Evolutionary conservation across 2,797 vertebrate genomes (phyloP).

Genomic region (Cryptoprocta ferox): DNA sequence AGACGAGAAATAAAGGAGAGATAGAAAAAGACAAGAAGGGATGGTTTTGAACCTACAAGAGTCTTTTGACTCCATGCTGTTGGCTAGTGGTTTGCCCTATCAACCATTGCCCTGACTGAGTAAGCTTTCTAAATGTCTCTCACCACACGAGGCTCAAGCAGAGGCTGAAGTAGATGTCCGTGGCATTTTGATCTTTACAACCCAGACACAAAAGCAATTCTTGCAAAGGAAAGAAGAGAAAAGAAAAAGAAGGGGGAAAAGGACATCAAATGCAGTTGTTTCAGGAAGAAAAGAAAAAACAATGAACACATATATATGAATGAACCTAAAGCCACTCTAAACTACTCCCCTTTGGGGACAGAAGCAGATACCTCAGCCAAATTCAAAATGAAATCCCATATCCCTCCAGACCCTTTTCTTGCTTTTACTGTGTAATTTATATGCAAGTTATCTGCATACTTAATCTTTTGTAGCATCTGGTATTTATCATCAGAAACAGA

Average conservation of each 20-base stretch:
- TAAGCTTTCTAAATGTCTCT: neutral
- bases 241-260: neutral
- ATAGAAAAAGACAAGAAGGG: neutral
- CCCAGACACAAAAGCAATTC: neutral
- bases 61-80: neutral
- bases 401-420: constrained; percentile 51
- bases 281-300: neutral
- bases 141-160: neutral
- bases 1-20: neutral
- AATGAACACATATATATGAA: neutral
- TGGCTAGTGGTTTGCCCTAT: neutral
- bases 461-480: constrained; percentile 72
- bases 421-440: constrained; percentile 54
- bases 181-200: neutral
- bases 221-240: neutral
- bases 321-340: neutral
- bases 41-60: neutral
- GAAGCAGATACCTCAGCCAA: constrained; percentile 33
- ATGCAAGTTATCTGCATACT: constrained; percentile 40
- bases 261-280: neutral
- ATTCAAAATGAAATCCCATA: constrained; percentile 51
- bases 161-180: neutral
- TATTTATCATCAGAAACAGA: constrained; percentile 75
- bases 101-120: neutral
- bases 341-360: neutral